Evolutionary conservation across 1,140 invertebrate species (phyloP), one percentile per base, ranked within the genome.

Genomic region (Oedothorax gibbosus): DNA sequence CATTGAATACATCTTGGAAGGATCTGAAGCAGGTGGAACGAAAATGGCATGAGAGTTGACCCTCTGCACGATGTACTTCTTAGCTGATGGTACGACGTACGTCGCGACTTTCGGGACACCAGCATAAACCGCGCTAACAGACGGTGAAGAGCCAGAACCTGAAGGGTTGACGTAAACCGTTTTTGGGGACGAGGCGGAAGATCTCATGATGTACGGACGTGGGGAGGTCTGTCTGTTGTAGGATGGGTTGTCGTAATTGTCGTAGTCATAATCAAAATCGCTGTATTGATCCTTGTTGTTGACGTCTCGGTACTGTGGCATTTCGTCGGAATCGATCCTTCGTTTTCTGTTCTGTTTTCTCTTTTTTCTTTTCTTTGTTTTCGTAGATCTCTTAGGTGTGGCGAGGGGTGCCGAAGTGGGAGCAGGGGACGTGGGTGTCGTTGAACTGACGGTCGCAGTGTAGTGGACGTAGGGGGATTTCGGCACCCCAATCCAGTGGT

Each of bases 181-280:
- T n/a, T 68, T 77, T 18, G 72, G 15, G 8, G 72, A 53, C 7
- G 81, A 50, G 0, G 62, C 35, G 15, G 60, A 11, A 51, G 50
- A 18, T 53, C 80, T 53, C 0, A 82, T 73, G 5, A 84, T 7
- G 62, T 68, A 84, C 5, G 72, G 72, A 18, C 72, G 51, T 2
- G 18, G 11, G 1, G 71, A n/a, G 8, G 50, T 15, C 20, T 64
- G 65, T 14, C n/a, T 35, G 0, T 7, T 20, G 18, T 65, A 65
- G 14, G 76, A 18, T 5, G 66, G 64, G 0, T 49, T 18, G 1
- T 11, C 7, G 35, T 75, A 77, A 10, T 15, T 18, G 35, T 85
- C 83, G n/a, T 85, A 78, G 57, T 84, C 81, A 21, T 78, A 85
- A 60, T 85, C 83, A 14, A 65, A 75, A 76, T 84, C 81, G n/a